Evolutionary conservation across 2,888 invertebrate species (phyloP).

Genomic region (Andricus curvator): DNA sequence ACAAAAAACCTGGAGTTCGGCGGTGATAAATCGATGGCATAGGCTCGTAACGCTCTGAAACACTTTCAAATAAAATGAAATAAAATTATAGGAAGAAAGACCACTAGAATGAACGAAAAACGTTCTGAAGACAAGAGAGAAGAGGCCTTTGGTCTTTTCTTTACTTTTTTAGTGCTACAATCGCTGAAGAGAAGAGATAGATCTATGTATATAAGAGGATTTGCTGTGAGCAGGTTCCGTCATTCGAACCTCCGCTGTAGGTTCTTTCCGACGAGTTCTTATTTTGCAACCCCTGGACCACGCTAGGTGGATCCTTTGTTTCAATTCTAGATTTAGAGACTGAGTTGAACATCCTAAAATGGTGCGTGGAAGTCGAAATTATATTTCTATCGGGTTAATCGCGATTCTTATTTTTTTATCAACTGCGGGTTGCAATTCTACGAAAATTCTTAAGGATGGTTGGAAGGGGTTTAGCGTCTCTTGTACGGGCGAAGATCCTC

Average conservation of each 20-base stretch:
- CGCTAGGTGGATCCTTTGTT: conserved; percentile 43
- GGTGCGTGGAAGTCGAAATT: neutral
- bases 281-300: conserved; percentile 31
- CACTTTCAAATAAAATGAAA: conserved; percentile 63
- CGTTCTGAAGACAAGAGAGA: conserved; percentile 57
- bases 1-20: conserved; percentile 44
- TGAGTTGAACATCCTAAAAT: conserved; percentile 29
- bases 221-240: conserved; percentile 53
- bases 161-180: conserved; percentile 66
- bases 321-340: neutral
- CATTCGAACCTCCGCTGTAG: conserved; percentile 68
- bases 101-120: conserved; percentile 60
- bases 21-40: conserved; percentile 45
- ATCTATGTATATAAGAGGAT: conserved; percentile 67
- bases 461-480: conserved; percentile 64
- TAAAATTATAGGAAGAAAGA: conserved; percentile 51
- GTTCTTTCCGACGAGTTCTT: conserved; percentile 58
- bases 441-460: conserved; percentile 33
- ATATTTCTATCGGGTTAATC: conserved; percentile 44
- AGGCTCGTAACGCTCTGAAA: conserved; percentile 74
- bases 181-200: conserved; percentile 60
- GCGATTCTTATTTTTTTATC: conserved; percentile 47
- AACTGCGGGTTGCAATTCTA: conserved; percentile 42
- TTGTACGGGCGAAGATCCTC: conserved; percentile 64
- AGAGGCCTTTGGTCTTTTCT: conserved; percentile 44